Conservation (phyloP, 2,113 vertebrate genomes). For the Solea senegalensis region DNA sequence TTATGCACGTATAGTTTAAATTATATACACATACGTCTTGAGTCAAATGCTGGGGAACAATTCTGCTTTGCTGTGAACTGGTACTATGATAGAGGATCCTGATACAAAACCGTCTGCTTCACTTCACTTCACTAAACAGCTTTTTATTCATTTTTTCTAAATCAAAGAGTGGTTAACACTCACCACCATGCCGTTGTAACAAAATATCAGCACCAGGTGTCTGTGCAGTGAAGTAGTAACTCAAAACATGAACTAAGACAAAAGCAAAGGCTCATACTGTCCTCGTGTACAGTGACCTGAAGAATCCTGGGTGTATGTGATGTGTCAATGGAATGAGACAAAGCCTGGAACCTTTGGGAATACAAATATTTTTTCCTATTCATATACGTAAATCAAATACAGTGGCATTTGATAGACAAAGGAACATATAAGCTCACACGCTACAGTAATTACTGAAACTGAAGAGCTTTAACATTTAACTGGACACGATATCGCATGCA, state of each 20-base stretch:
- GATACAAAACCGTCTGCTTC: conserved; percentile 2
- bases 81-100: not conserved
- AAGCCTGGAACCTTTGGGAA: too few relatives aligned
- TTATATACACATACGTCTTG: too few relatives aligned
- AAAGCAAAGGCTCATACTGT: too few relatives aligned
- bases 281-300: not conserved
- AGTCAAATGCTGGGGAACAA: too few relatives aligned
- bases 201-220: not conserved
- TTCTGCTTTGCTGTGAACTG: not conserved
- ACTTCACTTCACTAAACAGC: not conserved
- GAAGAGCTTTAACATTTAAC: not conserved
- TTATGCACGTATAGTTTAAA: too few relatives aligned
- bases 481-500: not conserved
- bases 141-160: not conserved
- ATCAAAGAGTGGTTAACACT: not conserved
- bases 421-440: too few relatives aligned
- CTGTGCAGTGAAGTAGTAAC: conserved; percentile 10
- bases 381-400: too few relatives aligned
- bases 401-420: too few relatives aligned
- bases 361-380: too few relatives aligned
- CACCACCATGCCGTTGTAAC: not conserved
- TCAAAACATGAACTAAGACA: too few relatives aligned
- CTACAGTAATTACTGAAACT: not conserved
- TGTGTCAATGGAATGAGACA: too few relatives aligned
- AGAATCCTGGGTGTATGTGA: too few relatives aligned